Conservation (phyloP, 2,797 vertebrate genomes). For the Falco novaeseelandiae region DNA sequence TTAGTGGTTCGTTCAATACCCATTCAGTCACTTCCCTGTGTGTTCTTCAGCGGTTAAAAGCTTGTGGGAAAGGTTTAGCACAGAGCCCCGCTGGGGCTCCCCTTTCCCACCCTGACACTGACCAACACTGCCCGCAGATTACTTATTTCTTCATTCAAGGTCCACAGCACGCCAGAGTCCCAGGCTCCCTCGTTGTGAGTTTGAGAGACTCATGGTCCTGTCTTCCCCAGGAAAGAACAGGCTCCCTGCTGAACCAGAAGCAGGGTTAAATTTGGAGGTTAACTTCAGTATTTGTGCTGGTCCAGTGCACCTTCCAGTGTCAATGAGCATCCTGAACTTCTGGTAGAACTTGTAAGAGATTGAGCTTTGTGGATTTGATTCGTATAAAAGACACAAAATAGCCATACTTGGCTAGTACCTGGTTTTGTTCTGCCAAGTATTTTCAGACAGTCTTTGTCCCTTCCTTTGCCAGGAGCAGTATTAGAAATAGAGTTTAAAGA, state of each 20-base stretch:
- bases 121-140: neutral
- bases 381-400: neutral
- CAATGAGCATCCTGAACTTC: neutral
- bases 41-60: neutral
- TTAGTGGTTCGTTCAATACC: neutral
- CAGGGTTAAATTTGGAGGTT: neutral
- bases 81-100: neutral
- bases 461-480: neutral
- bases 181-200: neutral
- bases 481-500: neutral
- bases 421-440: neutral
- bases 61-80: neutral
- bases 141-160: neutral
- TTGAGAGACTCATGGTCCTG: neutral
- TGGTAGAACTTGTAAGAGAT: neutral
- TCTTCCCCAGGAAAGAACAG: neutral
- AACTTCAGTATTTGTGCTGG: neutral
- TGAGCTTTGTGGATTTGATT: neutral
- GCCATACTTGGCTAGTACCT: neutral
- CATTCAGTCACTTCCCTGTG: neutral
- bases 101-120: neutral
- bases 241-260: neutral
- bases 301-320: neutral
- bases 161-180: accelerated
- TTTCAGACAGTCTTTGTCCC: neutral